Base-by-base conservation (phyloP, 92 coral and sea anemone genomes). In the Umimayanthus kanabou region DNA sequence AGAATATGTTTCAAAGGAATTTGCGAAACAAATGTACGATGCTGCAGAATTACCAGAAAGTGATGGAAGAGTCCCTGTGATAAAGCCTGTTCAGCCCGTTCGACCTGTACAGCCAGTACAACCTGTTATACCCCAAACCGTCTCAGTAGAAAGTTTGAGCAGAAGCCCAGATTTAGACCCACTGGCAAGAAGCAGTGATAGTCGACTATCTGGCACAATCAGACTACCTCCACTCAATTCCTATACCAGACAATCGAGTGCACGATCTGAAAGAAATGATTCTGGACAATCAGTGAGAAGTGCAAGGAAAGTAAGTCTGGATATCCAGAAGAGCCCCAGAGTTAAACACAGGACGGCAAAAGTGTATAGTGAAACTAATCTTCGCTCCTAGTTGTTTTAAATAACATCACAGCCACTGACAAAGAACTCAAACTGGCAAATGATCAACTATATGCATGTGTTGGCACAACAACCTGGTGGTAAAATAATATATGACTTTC, bases 271-370 rank as follows among this genome's bases (percentile, higher is more conserved):
- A 30, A 90, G 96, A 45, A 76, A 87, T 77, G 92, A 90, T 37
- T 95, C 98, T 37, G 96, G 90, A 23, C 91, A 92, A 7, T 93
- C 96, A n/a, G 93, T 92, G 29, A 91, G 93, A 42, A 95, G 98
- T 67, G 43, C 98, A 18, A 66, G 96, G 5, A 95, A 95, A 85
- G 96, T 95, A 58, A 84, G 92, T 53, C 93, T 95, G n/a, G 98
- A 95, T 77, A 92, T 95, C 65, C 89, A 73, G 20, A 84, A 81
- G 81, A 91, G 93, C 66, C 96, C 96, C 2, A 30, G 73, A 20
- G 53, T 42, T 28, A 80, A 43, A 28, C 90, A 87, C 80, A 76
- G 92, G 57, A 80, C 87, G 14, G 87, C 87, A 43, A 83, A 83
- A 33, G 87, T 83, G 66, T 30, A 83, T 37, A 83, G 87, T 18